Evolutionary conservation across 1,140 invertebrate genomes (phyloP), one percentile per base, ranked within the genome.

Genomic region (Cyclina sinensis): DNA sequence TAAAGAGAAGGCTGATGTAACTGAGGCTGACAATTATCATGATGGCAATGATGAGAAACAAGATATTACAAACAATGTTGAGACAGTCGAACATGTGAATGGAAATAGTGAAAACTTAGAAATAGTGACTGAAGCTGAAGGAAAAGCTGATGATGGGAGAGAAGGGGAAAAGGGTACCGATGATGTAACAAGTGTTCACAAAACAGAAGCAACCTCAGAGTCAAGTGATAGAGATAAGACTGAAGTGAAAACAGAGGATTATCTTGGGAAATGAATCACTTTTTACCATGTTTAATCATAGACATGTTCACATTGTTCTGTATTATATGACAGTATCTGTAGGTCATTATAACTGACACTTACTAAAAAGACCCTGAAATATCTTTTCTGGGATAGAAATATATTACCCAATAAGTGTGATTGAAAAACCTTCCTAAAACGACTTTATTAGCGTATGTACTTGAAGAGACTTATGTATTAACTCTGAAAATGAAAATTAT

Each of bases 231-330:
- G 48, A 62, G 84, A 86, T 48, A 74, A 78, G 37, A 86, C 70
- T 78, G 84, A 86, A 54, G 70, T 86, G 24, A 78, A 86, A 78
- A 76, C 48, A 43, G 84, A 86, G 65, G 84, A 86, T 65, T 86
- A 86, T 78, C 51, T 81, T 81, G 79, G 79, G 27, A 62, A 62
- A 24, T 37, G 46, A 65, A 54, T 3, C 0, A 32, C 5, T 78
- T 11, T 7, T 18, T 21, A 7, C n/a, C 4, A n/a, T 27, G n/a
- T 27, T 62, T 62, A 62, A 3, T 62, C 27, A 5, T 62, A 62
- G 57, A 27, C 7, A 14, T 24, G 18, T n/a, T n/a, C n/a, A n/a
- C n/a, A n/a, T n/a, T n/a, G n/a, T 62, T 27, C 18, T 62, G 7
- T 21, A 57, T n/a, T 4, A 7, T 14, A 62, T n/a, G 57, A 62